Conservation (phyloP, 2,888 invertebrate species). For the Protophormia terraenovae region DNA sequence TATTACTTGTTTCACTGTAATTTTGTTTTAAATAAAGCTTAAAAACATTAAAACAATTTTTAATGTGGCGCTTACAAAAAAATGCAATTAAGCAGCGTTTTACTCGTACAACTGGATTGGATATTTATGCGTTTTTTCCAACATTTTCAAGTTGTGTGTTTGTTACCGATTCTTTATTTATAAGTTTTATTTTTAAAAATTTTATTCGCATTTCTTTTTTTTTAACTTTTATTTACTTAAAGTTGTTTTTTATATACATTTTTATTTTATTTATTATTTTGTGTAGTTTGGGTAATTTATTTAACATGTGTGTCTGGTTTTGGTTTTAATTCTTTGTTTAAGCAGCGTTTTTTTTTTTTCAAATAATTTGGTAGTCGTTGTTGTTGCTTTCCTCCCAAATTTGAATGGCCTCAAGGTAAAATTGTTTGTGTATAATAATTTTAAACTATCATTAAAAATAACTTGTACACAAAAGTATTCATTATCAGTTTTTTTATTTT, state of each 20-base stretch:
- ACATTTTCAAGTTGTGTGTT: not conserved
- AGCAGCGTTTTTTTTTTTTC: not conserved
- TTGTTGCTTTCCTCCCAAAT: not conserved
- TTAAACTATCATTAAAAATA: not conserved
- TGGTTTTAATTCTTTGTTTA: not conserved
- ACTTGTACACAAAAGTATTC: not conserved
- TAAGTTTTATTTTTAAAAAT: not conserved
- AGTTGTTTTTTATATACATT: not conserved
- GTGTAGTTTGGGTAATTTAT: not conserved
- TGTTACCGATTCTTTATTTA: not conserved
- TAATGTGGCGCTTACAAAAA: not conserved
- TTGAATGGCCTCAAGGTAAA: conserved; percentile 41
- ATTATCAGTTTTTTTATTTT: not conserved
- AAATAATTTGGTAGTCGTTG: not conserved
- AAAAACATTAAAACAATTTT: not conserved
- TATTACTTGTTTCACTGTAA: not conserved
- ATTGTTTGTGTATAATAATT: not conserved
- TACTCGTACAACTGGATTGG: not conserved
- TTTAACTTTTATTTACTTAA: not conserved
- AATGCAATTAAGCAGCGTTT: not conserved
- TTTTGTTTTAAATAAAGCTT: not conserved
- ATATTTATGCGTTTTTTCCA: not conserved
- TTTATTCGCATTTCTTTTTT: not conserved
- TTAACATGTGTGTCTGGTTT: not conserved
- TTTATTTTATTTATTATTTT: not conserved